Evolutionary conservation across 2,797 vertebrate species (phyloP).

Genomic region (Cossypha heuglini): DNA sequence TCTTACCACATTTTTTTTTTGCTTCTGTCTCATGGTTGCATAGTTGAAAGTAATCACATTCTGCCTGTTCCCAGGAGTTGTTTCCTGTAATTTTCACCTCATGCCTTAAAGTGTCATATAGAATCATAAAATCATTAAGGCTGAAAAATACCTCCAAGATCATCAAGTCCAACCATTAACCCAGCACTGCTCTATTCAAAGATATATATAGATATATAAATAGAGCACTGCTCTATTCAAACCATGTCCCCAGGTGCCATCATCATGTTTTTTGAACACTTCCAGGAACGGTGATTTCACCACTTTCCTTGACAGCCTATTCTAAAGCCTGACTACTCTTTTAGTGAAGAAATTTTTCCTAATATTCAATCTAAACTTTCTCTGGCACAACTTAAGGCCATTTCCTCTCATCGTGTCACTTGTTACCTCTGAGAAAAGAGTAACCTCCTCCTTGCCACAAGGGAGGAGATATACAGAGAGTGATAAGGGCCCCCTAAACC

Average conservation of each 20-base stretch:
- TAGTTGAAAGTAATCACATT: not conserved
- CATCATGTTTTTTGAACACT: not conserved
- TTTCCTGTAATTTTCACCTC: not conserved
- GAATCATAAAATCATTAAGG: not conserved
- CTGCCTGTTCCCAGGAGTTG: not conserved
- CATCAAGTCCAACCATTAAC: not conserved
- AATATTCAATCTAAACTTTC: not conserved
- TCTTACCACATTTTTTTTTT: not conserved
- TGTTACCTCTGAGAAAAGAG: not conserved
- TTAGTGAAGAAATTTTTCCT: not conserved
- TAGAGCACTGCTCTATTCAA: not conserved
- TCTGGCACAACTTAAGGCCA: not conserved
- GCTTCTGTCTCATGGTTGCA: not conserved
- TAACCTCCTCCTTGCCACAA: not conserved
- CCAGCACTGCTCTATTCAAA: not conserved
- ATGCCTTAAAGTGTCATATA: not conserved
- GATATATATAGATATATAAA: too few species aligned
- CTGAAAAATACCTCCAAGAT: not conserved
- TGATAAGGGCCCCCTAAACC: not conserved
- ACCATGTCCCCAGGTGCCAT: not conserved
- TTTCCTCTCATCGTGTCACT: not conserved
- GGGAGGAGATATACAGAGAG: too few species aligned
- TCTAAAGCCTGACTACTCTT: not conserved
- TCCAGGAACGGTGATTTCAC: not conserved
- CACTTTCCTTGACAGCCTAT: not conserved